Base-by-base conservation (phyloP, 2,113 vertebrate genomes). In the Mixornis gularis region DNA sequence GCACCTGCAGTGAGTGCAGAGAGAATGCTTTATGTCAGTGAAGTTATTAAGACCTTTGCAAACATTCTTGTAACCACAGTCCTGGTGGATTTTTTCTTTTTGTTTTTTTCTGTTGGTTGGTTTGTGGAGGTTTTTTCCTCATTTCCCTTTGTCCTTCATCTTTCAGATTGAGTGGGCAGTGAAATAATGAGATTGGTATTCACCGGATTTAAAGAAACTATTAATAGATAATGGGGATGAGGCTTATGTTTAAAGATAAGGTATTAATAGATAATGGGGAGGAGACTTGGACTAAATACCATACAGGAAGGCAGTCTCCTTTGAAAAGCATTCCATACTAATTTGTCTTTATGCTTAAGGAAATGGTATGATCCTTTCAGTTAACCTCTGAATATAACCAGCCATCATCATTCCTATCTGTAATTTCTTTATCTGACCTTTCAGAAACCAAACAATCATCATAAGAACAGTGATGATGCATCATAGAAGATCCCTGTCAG, bases 1-100 rank as follows among this genome's bases (percentile, higher is more conserved):
- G 92, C 96, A 96, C 94, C 95, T 96, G 96, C 85, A 93, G 68
- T 25, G 81, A 87, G 91, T 79, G 95, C 58, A 76, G 93, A 95
- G 90, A 94, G 90, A 94, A 94, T 94, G 95, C 89, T 94, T 96
- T 96, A 93, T 95, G 89, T 96, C 92, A 93, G 43, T 41, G 41
- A 32, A 70, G 51, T 91, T 95, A 94, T 78, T 95, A 92, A 91
- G 89, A 89, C 12, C 36, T 90, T 80, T 66, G 21, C 79, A 82
- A 90, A 56, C 44, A 74, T 91, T 92, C 81, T 85, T 0, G 0
- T 83, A 89, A 73, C 68, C 84, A 84, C 58, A 79, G 48, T 70
- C 21, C 40, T 80, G 22, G 48, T 59, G 72, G n/a, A 21, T 80
- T 36, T 30, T 43, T 19, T 24, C 13, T 15, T 27, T 32, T 11